Evolutionary conservation across 2,113 vertebrate species (phyloP), one percentile per base, ranked within the genome.

Genomic region (Pavo muticus): DNA sequence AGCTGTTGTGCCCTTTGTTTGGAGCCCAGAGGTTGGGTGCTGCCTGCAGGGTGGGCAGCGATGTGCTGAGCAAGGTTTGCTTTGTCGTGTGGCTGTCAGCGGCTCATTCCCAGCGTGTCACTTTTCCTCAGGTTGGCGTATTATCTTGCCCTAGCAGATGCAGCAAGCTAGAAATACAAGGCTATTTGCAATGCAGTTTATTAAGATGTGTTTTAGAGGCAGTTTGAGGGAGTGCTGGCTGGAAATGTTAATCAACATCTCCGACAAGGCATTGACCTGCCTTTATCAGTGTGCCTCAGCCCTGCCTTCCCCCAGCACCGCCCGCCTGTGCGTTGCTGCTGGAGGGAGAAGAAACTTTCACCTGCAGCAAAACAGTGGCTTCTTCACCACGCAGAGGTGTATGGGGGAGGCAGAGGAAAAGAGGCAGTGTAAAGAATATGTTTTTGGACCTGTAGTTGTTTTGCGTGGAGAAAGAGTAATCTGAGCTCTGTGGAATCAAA

Each of bases 81-180:
- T 42, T 48, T 83, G 89, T 87, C 73, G 10, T 72, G 8, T 94
- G 89, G 84, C 87, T 88, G 94, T 45, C 29, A 23, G 72, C 27
- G 63, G 79, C 94, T 95, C 87, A 70, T 96, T 97, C 96, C 83
- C 82, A 3, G 69, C 45, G 9, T 78, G 86, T 95, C 96, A 94
- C 92, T 95, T 94, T 87, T 93, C 88, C 94, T 92, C 18, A 9
- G 84, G 70, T 95, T 77, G 80, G 77, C 8, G 88, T 75, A 96
- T 97, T 97, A 97, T 97, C 97, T 97, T 95, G 10, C 82, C 72
- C 71, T 45, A 81, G 87, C 97, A 97, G 97, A 95, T 75, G 84
- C 91, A 89, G 64, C 60, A 60, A 96, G 93, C 91, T 91, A 84
- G 96, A 94, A 97, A 93, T 92, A 88, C 88, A 89, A 93, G 94